Base-by-base conservation (phyloP, 2,888 invertebrate species). In the Lithophane leautieri region DNA sequence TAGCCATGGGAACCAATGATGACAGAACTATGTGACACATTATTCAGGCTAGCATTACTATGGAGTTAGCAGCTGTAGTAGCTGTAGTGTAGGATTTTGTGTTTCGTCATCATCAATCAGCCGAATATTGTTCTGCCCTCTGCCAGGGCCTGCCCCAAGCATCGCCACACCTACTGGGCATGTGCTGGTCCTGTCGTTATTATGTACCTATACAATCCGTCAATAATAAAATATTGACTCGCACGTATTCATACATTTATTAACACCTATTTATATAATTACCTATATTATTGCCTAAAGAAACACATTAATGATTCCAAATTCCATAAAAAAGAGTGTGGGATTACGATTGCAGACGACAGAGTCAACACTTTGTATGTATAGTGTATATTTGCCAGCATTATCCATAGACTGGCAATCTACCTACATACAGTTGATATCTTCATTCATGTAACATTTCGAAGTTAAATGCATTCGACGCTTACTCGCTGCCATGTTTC, bases 401-500 rank as follows among this genome's bases (percentile, higher is more conserved):
- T 76, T 54, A 73, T 71, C 22, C 54, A 52, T 34, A 76, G 83
- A 77, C 86, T 62, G 42, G 9, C 40, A 40, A 71, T 73, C 79
- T 79, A 47, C 70, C 79, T 72, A 71, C 69, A 56, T 72, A 71
- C 63, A 56, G n/a, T 76, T 73, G 34, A 74, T 58, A 70, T 74
- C 78, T 82, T 82, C 74, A 85, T 82, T 81, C 60, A 76, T 25
- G 40, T 73, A 50, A 62, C 62, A 83, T 68, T 79, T 72, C 44
- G 40, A 72, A 73, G 60, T 69, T 70, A 69, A 72, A 71, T 70
- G 67, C 61, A 50, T 42, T 76, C 28, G 54, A 69, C 73, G 66
- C 52, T 84, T 54, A 79, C 74, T 70, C 12, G 73, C 40, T 70
- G 74, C 70, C 52, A 73, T 70, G 69, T 76, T 77, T 68, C 69